Conservation (phyloP, 2,797 vertebrate species). For the Distichodus sexfasciatus region DNA sequence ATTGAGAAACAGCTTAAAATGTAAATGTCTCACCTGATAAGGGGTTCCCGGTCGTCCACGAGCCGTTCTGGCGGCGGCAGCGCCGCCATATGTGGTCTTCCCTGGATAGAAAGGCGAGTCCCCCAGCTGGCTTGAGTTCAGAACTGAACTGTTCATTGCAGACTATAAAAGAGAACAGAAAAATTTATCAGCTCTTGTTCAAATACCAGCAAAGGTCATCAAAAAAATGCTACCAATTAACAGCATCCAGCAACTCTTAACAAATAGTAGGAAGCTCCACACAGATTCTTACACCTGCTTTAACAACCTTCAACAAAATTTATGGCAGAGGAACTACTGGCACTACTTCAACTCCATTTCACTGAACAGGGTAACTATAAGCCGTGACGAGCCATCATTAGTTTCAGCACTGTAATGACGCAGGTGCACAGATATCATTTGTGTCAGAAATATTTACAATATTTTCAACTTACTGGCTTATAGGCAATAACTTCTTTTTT, state of each 20-base stretch:
- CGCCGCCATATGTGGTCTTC: slow-evolving; percentile 94
- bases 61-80: slow-evolving; percentile 77
- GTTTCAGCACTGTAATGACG: too few relatives aligned
- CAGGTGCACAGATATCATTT: too few relatives aligned
- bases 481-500: too few relatives aligned
- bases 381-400: background rate
- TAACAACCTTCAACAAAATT: background rate
- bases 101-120: slow-evolving; percentile 97
- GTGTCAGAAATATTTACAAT: background rate
- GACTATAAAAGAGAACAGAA: slow-evolving; percentile 66
- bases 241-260: too few relatives aligned
- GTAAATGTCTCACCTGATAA: slow-evolving; percentile 81
- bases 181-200: too few relatives aligned
- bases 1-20: background rate
- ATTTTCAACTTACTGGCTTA: too few relatives aligned
- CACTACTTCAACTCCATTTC: background rate
- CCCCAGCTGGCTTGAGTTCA: slow-evolving; percentile 90
- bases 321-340: background rate
- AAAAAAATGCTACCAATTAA: too few relatives aligned
- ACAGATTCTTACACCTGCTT: background rate
- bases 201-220: too few relatives aligned
- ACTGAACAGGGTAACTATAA: too few relatives aligned
- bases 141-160: slow-evolving; percentile 81
- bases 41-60: slow-evolving; percentile 77
- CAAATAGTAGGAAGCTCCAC: too few relatives aligned